Evolutionary conservation across 2,888 invertebrate species (phyloP), one percentile per base, ranked within the genome.

Genomic region (Drosophila phalerata): DNA sequence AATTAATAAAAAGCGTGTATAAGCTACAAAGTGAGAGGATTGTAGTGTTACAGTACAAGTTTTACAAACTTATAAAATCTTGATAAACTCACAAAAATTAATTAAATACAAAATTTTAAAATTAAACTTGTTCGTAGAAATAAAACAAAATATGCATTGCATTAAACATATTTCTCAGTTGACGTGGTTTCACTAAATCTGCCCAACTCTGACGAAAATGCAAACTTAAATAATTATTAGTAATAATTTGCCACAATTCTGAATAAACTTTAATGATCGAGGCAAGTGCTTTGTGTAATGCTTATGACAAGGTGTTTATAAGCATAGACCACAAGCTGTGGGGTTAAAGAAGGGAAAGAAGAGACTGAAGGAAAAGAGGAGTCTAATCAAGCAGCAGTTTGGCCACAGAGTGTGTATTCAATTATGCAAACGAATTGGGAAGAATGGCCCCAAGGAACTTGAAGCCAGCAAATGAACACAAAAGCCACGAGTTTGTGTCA

Each of bases 401-500:
- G 51, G 45, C 69, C 75, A 47, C 75, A 60, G 5, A 56, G 56
- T 30, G 45, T 63, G 43, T 52, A 52, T 80, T 68, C 81, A 78
- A 77, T 78, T 78, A 78, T 78, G 78, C 63, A 55, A 64, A 58
- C 60, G 49, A 77, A 69, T 49, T 47, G 47, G 47, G 57, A 28
- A 47, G 34, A 34, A 37, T 37, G 22, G 25, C 62, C 63, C 69
- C 51, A 48, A 75, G 62, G 42, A 52, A 40, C 38, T 62, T 25
- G 49, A 55, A 37, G 43, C 32, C 30, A n/a, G 34, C n/a, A 52
- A 64, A 37, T 55, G 32, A 47, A 56, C 48, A 72, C 75, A 75
- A 75, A 79, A 71, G 76, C 69, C 70, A 61, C 52, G 58, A 71
- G 34, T 45, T 71, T 68, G 57, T 85, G 70, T 74, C 88, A 86